Conservation (phyloP, 2,113 vertebrate genomes). For the Mobula hypostoma region DNA sequence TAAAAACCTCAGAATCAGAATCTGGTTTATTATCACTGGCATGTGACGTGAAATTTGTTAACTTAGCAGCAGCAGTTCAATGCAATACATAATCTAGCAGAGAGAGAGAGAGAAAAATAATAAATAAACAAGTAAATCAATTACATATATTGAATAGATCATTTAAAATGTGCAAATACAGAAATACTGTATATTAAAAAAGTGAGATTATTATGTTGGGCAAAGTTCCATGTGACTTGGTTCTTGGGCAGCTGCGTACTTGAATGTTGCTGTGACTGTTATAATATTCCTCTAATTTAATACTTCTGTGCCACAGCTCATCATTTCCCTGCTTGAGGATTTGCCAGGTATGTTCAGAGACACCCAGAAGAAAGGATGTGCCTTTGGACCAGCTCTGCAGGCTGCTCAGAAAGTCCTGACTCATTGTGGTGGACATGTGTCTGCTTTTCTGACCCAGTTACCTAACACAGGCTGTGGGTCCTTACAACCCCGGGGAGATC, state of each 20-base stretch:
- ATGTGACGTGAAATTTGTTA: too few species aligned
- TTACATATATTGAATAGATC: too few species aligned
- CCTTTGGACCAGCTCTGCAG: conserved; percentile 24
- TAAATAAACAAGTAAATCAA: too few species aligned
- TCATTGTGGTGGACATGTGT: not conserved
- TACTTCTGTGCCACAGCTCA: not conserved
- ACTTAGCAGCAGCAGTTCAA: too few species aligned
- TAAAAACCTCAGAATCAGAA: not conserved
- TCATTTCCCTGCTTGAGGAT: conserved; percentile 14
- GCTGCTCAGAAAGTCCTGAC: conserved; percentile 31
- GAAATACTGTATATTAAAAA: too few species aligned
- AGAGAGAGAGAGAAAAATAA: too few species aligned
- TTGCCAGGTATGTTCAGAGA: conserved; percentile 26
- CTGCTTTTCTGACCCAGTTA: conserved; percentile 30
- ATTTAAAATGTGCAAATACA: too few species aligned
- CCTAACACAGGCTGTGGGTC: conserved; percentile 23
- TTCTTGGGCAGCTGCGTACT: not conserved
- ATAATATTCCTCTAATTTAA: not conserved
- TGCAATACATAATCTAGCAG: too few species aligned
- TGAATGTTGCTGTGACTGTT: not conserved
- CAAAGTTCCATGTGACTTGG: not conserved
- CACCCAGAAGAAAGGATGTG: not conserved
- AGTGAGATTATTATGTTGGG: not conserved
- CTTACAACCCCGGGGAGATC: not conserved
- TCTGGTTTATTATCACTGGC: too few species aligned